Conservation (phyloP, 2,797 vertebrate species). For the Enteromius paludinosus region DNA sequence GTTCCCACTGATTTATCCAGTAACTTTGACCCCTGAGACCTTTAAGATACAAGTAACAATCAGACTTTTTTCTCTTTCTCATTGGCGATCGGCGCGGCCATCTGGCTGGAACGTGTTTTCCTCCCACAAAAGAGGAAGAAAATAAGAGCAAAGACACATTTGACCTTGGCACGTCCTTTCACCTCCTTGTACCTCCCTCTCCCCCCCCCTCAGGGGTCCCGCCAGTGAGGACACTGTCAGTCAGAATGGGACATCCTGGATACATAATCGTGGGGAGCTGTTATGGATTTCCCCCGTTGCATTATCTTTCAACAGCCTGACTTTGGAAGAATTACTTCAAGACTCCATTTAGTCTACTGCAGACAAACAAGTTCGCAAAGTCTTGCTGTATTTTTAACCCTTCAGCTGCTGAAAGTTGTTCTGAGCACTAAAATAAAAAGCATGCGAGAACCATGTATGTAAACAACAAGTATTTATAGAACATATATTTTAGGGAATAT, state of each 20-base stretch:
- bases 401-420: slow-evolving; percentile 13
- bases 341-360: slow-evolving; percentile 46
- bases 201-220: slow-evolving; percentile 4
- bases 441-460: not conserved
- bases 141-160: slow-evolving; percentile 68
- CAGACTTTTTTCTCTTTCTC: slow-evolving; percentile 32
- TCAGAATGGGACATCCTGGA: slow-evolving; percentile 64
- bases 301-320: slow-evolving; percentile 60
- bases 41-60: slow-evolving; percentile 33
- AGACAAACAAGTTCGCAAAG: slow-evolving; percentile 41
- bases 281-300: slow-evolving; percentile 55
- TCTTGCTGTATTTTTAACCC: slow-evolving; percentile 49
- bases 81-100: slow-evolving; percentile 32
- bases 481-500: not conserved
- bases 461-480: not conserved
- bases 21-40: slow-evolving; percentile 24
- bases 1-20: slow-evolving; percentile 19
- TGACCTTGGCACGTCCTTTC: slow-evolving; percentile 72
- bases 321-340: slow-evolving; percentile 55
- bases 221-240: slow-evolving; percentile 44
- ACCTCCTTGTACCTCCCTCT: slow-evolving; percentile 42
- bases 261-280: slow-evolving; percentile 51
- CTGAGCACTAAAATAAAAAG: not conserved
- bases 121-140: slow-evolving; percentile 70
- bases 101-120: slow-evolving; percentile 59